Conservation (phyloP, 2,797 vertebrate species). For the Hydrocynus forskahlii region DNA sequence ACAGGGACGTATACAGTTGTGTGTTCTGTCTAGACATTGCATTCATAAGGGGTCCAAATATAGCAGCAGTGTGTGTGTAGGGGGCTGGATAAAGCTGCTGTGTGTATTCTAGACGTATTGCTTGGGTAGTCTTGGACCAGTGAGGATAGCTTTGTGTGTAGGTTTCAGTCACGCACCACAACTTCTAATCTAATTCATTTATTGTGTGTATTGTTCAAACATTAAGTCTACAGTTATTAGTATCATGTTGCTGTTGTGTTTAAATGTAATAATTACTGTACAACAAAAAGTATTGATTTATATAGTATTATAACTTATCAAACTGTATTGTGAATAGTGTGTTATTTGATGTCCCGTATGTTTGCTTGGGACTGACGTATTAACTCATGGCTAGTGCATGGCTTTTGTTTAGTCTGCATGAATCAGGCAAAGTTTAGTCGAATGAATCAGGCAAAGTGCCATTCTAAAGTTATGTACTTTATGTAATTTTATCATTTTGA, state of each 20-base stretch:
- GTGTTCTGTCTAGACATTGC: constrained; percentile 4
- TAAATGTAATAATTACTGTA: background rate
- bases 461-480: too few species aligned
- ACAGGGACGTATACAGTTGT: background rate
- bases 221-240: background rate
- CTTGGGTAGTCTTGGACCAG: background rate
- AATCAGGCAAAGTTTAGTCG: too few species aligned
- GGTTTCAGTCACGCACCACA: background rate
- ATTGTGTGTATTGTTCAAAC: too few species aligned
- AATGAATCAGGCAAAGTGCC: too few species aligned
- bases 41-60: background rate
- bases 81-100: background rate
- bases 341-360: background rate
- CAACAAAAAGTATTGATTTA: background rate
- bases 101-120: background rate
- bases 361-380: background rate
- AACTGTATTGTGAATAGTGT: background rate
- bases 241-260: background rate
- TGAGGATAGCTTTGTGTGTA: background rate
- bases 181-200: background rate
- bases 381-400: background rate
- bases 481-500: too few species aligned
- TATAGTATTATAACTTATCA: too few species aligned
- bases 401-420: too few species aligned
- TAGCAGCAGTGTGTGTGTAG: background rate